Evolutionary conservation across 2,113 vertebrate species (phyloP).

Genomic region (Sorex araneus): DNA sequence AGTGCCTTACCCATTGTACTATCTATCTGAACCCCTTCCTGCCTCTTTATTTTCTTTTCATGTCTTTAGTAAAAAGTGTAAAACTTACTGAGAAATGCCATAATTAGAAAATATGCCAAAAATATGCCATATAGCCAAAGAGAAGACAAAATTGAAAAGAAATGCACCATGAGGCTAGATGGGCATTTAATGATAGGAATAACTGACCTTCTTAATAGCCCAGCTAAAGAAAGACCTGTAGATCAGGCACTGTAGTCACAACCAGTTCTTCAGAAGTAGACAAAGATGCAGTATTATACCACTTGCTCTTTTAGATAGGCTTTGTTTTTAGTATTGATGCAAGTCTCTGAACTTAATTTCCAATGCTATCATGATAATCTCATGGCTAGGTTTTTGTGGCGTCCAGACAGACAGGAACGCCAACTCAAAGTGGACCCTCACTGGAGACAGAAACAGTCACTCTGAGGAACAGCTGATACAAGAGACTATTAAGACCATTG

Average conservation of each 20-base stretch:
- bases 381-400: neutral
- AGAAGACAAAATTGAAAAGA: conserved; percentile 4
- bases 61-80: neutral
- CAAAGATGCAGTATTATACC: neutral
- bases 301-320: neutral
- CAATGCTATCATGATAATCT: neutral
- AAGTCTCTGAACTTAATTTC: conserved; percentile 49
- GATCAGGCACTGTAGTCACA: neutral
- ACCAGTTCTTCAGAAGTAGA: neutral
- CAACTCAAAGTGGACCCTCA: neutral
- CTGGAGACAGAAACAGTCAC: neutral
- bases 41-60: neutral
- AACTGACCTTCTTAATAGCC: neutral
- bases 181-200: neutral
- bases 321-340: neutral
- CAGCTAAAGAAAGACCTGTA: neutral
- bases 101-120: neutral
- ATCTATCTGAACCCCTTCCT: no score
- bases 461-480: neutral
- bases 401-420: neutral
- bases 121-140: neutral
- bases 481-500: neutral
- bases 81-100: conserved; percentile 41
- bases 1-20: no score
- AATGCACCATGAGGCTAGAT: neutral